Evolutionary conservation across 2,888 invertebrate genomes (phyloP), one percentile per base, ranked within the genome.

Genomic region (Cryptus armator): DNA sequence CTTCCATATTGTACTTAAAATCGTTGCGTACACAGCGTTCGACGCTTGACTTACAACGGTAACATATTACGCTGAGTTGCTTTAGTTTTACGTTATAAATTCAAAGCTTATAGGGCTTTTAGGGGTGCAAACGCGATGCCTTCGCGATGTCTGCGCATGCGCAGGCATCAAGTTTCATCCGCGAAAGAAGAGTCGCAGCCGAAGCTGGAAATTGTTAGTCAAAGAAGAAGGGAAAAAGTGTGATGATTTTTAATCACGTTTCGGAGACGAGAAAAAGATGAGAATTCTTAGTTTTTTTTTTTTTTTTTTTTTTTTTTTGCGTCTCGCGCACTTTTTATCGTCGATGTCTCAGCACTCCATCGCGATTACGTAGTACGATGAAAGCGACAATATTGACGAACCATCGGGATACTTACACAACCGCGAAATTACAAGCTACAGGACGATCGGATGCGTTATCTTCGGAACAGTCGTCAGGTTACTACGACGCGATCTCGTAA

Each of bases 361-460:
- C 1, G 43, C 16, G 66, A 66, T 66, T 66, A 43, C 37, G 9
- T 66, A 7, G 66, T n/a, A 32, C 29, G 68, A 68, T 29, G 48
- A 19, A 51, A 68, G 29, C 4, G 68, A 48, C 29, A 68, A 68
- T 48, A 68, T 68, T 68, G 68, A 68, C 68, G 68, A 48, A 68
- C 48, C 68, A 29, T 48, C 48, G 68, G 68, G 46, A 14, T 68
- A 68, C 68, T 68, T 68, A 66, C n/a, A 66, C 66, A 68, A 48
- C 68, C n/a, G 68, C 29, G 46, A 68, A 68, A 68, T 68, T 46
- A 16, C 29, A 44, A 9, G 2, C 29, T 29, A 48, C 48, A n/a
- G 24, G 59, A 24, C 14, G 32, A 62, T 29, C 14, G 59, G 29
- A 2, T 32, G 59, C 59, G 59, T 62, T 32, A 62, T 32, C 32